Percentiles rank a stretch among this genome's conserved stretches.
These are phyloP conservation scores for Drosophila pseudoananassae DNA, from an alignment of 1,140 invertebrate species.

Conservation along the genomic window DNA sequence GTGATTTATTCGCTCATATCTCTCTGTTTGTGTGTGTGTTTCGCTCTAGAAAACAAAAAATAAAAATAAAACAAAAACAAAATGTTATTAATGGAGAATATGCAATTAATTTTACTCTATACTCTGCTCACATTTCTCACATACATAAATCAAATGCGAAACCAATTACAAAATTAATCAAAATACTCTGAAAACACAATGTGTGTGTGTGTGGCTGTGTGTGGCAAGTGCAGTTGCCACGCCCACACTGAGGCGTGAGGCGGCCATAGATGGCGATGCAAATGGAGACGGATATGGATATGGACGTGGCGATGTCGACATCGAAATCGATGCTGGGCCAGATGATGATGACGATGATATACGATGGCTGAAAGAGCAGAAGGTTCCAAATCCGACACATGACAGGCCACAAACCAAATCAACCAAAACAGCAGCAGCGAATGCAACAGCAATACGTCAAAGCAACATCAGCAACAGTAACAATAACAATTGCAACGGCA, in stretches of 20 bases:
- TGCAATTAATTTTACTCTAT: conserved; percentile 45
- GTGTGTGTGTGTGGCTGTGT: conserved; percentile 12
- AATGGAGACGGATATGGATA: conserved; percentile 30
- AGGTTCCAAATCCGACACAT: conserved; percentile 38
- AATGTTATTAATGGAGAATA: conserved; percentile 35
- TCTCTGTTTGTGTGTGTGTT: conserved; percentile 24
- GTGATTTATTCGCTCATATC: conserved; percentile 46
- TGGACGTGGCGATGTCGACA: conserved; percentile 32
- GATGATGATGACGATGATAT: conserved; percentile 52
- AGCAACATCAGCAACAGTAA: conserved; percentile 19
- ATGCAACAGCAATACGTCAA: conserved; percentile 21
- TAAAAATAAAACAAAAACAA: conserved; percentile 3
- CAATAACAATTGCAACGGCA: conserved; percentile 31
- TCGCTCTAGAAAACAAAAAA: conserved; percentile 31
- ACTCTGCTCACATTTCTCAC: conserved; percentile 46
- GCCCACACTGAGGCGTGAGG: conserved; percentile 45
- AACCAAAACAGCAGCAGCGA: conserved; percentile 10
- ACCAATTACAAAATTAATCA: conserved; percentile 70
- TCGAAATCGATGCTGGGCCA: conserved; percentile 14
- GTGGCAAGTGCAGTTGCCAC: conserved; percentile 32
- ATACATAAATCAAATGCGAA: conserved; percentile 49
- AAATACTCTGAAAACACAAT: conserved; percentile 24
- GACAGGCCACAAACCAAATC: conserved; percentile 49
- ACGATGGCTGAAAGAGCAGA: conserved; percentile 50
- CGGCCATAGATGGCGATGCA: conserved; percentile 56